These are phyloP conservation scores for Prunella fulvescens DNA, from an alignment of 2,113 vertebrate species.

Conservation along the genomic window DNA sequence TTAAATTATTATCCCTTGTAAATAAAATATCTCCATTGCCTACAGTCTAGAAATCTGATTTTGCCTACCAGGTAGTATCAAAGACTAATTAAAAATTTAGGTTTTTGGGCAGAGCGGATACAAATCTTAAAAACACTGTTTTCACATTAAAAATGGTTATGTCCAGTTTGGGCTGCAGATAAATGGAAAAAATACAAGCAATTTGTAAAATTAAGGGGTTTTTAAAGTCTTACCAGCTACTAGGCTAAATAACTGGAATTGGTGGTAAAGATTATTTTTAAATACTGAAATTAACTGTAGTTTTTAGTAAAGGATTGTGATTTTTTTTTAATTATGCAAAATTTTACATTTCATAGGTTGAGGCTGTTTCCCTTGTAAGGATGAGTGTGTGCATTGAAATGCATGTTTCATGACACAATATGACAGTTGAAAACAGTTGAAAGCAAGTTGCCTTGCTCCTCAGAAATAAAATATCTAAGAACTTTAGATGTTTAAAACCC, in stretches of 20 bases:
- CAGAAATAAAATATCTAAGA: neutral
- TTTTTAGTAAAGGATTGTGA: conserved; percentile 2
- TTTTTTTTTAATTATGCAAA: neutral
- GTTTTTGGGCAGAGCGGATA: neutral
- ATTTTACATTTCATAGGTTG: neutral
- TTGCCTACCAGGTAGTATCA: neutral
- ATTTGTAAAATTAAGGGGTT: neutral
- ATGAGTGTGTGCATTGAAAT: neutral
- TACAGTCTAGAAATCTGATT: conserved; percentile 32
- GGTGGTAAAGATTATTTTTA: conserved; percentile 16
- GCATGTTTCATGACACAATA: neutral
- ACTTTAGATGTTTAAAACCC: neutral
- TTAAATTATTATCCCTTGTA: conserved; percentile 30
- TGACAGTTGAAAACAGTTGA: neutral
- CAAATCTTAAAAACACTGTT: neutral
- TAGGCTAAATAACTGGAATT: conserved; percentile 14
- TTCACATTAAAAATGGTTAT: neutral
- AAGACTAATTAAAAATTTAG: neutral
- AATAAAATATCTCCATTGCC: conserved; percentile 10
- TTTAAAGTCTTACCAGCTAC: neutral
- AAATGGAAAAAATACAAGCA: neutral
- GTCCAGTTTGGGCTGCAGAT: neutral
- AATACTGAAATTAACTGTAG: neutral
- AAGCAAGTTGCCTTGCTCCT: neutral
- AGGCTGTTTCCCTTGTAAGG: neutral